phyloP scores from a whole-genome alignment of 2,113 vertebrate species.

The Saimiri boliviensis region DNA sequence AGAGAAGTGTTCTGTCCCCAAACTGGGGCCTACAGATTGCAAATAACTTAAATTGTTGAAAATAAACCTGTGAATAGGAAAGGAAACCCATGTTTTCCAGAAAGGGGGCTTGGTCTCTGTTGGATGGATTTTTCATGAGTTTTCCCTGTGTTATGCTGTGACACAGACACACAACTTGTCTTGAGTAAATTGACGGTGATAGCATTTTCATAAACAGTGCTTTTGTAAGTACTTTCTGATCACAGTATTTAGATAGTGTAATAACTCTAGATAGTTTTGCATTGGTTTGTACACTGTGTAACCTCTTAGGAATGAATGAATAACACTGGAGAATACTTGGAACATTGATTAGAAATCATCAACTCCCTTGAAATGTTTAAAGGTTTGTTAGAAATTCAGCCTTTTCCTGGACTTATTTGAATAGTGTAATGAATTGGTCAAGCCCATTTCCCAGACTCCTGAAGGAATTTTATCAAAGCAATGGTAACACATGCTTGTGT shows the following conservation, averaged over 20 bases:
- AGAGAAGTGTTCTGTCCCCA: background rate
- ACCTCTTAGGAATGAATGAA: background rate
- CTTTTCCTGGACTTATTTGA: background rate
- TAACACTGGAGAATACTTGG: background rate
- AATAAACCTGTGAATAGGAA: background rate
- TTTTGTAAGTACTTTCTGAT: background rate
- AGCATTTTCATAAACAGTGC: background rate
- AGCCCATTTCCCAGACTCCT: conserved; percentile 2
- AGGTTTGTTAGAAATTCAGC: background rate
- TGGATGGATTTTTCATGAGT: background rate
- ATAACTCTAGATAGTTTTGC: background rate
- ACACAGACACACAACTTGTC: background rate
- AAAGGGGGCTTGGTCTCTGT: background rate
- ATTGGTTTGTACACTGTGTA: background rate
- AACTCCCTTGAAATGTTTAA: background rate
- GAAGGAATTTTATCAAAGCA: conserved; percentile 28
- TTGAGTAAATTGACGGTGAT: background rate
- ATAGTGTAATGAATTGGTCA: background rate
- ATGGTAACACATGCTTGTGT: background rate
- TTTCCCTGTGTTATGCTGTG: background rate
- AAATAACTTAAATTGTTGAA: conserved; percentile 8
- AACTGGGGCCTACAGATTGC: background rate
- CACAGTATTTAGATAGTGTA: background rate
- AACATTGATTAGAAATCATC: background rate
- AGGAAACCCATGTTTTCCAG: background rate